Conservation (phyloP, 2,113 vertebrate genomes). For the Hucho hucho region DNA sequence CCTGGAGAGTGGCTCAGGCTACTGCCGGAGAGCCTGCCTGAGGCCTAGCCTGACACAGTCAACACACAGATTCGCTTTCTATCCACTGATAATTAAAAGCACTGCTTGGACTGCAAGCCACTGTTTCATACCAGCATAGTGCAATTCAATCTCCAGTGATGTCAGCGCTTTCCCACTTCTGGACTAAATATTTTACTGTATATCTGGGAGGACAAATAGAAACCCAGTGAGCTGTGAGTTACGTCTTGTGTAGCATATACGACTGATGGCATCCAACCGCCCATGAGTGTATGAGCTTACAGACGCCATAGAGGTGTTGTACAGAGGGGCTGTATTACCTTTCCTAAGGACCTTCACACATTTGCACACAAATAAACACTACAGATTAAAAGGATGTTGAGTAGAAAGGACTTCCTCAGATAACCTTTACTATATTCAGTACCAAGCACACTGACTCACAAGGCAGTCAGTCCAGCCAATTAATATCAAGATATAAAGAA, state of each 20-base stretch:
- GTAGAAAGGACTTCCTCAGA: conserved; percentile 25
- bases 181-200: not conserved
- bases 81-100: not conserved
- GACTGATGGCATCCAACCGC: not conserved
- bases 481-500: conserved; percentile 58
- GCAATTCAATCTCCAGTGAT: conserved; percentile 1
- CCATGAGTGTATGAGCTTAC: not conserved
- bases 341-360: no score
- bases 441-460: conserved; percentile 6
- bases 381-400: conserved; percentile 15
- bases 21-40: conserved; percentile 1
- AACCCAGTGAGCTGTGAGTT: not conserved
- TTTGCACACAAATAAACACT: not conserved
- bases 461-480: conserved; percentile 44
- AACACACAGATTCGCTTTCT: not conserved
- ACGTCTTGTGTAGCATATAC: not conserved
- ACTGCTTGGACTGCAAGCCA: not conserved
- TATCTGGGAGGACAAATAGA: not conserved
- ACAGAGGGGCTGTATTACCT: no score
- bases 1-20: not conserved
- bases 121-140: not conserved
- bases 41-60: conserved; percentile 1
- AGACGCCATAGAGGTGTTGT: no score
- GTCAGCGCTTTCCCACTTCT: not conserved
- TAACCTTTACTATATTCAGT: conserved; percentile 2